Evolutionary conservation across 2,888 invertebrate genomes (phyloP), one percentile per base, ranked within the genome.

Genomic region (Eilema griseolum): DNA sequence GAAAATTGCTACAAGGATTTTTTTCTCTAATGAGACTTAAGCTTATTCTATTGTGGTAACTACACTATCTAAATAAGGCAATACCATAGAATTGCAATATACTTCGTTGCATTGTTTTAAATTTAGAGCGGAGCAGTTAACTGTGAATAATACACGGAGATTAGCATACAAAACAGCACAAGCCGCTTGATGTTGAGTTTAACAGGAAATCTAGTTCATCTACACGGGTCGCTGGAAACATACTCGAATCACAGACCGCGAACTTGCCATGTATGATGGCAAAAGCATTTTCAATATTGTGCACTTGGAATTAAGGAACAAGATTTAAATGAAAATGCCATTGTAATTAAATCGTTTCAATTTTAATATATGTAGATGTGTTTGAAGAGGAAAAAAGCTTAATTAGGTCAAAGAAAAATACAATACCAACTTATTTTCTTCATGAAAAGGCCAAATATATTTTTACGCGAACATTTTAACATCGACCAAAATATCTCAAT

Each of bases 181-280:
- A 79, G 78, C 82, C 79, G 85, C 77, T 84, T 79, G 80, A 83
- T 85, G 84, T 79, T 66, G 82, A 83, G 85, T 86, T 81, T 86
- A 86, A 86, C 90, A 89, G 90, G 88, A 91, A 91, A 91, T 90
- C 90, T 90, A 89, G 90, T 90, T 88, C 92, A 90, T 89, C 87
- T 89, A 82, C 87, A 92, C 89, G 89, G 90, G 87, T 90, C 89
- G 91, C 81, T 89, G 89, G 83, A 82, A 85, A 82, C 81, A 83
- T 83, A 88, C 86, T 88, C 82, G 78, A 88, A 85, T 84, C 86
- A 88, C 84, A 82, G 75, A 88, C 87, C 86, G 86, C 81, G 71
- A 81, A 77, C 79, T 76, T 65, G 61, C 62, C n/a, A 56, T 68
- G 71, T 64, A 69, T 73, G 46, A 72, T 67, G 31, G 64, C 61